Conservation (phyloP, 92 coral and sea anemone species). For the Muricea muricata region DNA sequence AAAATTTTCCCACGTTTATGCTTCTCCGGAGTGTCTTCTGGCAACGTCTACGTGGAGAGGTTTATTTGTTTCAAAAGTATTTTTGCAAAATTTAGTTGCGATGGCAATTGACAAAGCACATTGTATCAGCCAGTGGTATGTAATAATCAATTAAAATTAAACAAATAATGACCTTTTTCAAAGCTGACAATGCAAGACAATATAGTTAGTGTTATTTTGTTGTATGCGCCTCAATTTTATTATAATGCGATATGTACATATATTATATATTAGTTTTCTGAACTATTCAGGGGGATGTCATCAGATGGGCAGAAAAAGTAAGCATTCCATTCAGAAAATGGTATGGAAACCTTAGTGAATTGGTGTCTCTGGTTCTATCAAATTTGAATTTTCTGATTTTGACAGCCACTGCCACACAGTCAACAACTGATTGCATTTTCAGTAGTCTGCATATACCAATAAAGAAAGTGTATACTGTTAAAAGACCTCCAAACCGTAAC, state of each 20-base stretch:
- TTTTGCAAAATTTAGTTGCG: background rate
- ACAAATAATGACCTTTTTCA: background rate
- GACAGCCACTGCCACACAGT: slow-evolving; percentile 38
- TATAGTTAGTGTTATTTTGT: background rate
- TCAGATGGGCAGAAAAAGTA: slow-evolving; percentile 17
- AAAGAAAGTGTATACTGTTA: slow-evolving; percentile 28
- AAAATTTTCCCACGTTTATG: background rate
- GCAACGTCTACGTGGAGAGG: background rate
- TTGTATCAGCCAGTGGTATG: slow-evolving; percentile 42
- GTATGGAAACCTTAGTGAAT: slow-evolving; percentile 31
- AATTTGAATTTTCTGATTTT: slow-evolving; percentile 23
- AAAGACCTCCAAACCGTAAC: slow-evolving; percentile 17
- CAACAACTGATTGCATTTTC: slow-evolving; percentile 27
- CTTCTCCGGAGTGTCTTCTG: background rate
- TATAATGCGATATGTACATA: no score
- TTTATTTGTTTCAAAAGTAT: slow-evolving; percentile 12
- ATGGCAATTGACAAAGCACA: slow-evolving; percentile 39
- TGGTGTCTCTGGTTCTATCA: slow-evolving; percentile 29
- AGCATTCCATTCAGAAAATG: slow-evolving; percentile 38
- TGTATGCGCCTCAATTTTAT: background rate
- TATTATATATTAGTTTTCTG: background rate
- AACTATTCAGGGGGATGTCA: slow-evolving; percentile 20
- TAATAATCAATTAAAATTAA: background rate
- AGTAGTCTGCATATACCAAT: slow-evolving; percentile 17
- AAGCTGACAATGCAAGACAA: background rate